These are phyloP conservation scores for Dicranocentrus wangi DNA, from an alignment of 2,888 invertebrate genomes.

Conservation along the genomic window DNA sequence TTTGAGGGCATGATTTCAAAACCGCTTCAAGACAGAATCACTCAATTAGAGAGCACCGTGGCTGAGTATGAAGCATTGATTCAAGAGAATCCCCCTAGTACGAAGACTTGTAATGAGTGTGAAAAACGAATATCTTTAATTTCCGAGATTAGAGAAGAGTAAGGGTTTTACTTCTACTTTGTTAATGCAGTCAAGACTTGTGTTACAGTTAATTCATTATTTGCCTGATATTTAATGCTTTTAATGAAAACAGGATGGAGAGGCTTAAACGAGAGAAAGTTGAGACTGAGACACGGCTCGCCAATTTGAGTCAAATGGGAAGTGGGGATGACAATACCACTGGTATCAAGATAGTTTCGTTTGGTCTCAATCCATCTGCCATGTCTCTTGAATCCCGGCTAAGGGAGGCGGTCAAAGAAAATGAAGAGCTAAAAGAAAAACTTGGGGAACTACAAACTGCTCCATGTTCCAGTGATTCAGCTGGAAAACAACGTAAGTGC, in stretches of 20 bases:
- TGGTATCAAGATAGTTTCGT: constrained; percentile 69
- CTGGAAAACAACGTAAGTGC: constrained; percentile 4
- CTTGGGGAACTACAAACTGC: constrained; percentile 34
- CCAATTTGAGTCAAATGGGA: constrained; percentile 7
- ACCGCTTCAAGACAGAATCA: constrained; percentile 67
- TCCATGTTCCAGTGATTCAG: constrained; percentile 2
- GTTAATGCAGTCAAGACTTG: too few species aligned
- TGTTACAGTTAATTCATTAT: too few species aligned
- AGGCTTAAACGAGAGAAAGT: constrained; percentile 37
- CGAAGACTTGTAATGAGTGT: constrained; percentile 69
- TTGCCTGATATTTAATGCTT: too few species aligned
- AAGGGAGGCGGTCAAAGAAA: constrained; percentile 67
- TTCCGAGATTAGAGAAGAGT: constrained; percentile 58
- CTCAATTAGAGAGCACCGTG: constrained; percentile 66
- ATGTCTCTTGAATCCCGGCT: constrained; percentile 68
- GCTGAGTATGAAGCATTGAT: constrained; percentile 68
- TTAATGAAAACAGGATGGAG: constrained; percentile 58
- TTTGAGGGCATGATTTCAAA: constrained; percentile 67
- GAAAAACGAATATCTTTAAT: constrained; percentile 58
- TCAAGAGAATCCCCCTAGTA: constrained; percentile 61
- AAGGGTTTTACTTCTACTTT: too few species aligned
- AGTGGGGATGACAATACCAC: constrained; percentile 53
- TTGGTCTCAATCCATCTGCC: constrained; percentile 71
- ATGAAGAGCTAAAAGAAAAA: constrained; percentile 66
- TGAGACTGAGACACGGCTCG: constrained; percentile 26